phyloP scores from a whole-genome alignment of 92 coral and sea anemone genomes.

The Paragorgia papillata region DNA sequence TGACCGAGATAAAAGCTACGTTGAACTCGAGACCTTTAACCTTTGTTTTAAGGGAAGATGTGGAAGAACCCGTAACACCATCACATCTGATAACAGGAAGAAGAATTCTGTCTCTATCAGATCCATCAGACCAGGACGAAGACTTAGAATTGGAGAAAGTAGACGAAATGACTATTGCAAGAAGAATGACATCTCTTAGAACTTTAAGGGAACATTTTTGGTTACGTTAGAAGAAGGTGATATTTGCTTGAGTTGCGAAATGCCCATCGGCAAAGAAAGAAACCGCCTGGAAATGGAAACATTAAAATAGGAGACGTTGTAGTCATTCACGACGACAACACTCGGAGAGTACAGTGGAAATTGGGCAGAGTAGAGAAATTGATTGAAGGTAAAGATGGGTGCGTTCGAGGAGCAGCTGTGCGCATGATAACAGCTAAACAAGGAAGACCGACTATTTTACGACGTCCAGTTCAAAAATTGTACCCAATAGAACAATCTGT shows the following conservation, averaged over 20 bases:
- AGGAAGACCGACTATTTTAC: not conserved
- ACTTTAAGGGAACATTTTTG: conserved; percentile 48
- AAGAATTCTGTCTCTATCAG: conserved; percentile 4
- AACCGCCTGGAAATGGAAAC: not conserved
- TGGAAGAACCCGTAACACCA: conserved; percentile 22
- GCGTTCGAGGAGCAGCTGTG: not conserved
- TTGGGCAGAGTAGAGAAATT: conserved; percentile 26
- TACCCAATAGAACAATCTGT: not conserved
- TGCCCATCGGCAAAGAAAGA: conserved; percentile 8
- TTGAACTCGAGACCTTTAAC: conserved; percentile 26
- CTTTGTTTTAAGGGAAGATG: conserved; percentile 9
- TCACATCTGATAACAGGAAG: conserved; percentile 26
- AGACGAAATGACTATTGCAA: conserved; percentile 8
- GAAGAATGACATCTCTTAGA: conserved; percentile 34
- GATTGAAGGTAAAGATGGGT: conserved; percentile 31
- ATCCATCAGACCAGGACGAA: not conserved
- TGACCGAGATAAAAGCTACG: conserved; percentile 33
- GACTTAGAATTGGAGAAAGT: not conserved
- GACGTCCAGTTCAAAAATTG: conserved; percentile 15
- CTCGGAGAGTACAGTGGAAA: conserved; percentile 39
- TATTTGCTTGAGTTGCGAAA: conserved; percentile 25
- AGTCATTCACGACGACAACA: conserved; percentile 42
- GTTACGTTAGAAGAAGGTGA: conserved; percentile 27
- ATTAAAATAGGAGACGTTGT: conserved; percentile 37
- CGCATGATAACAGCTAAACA: not conserved